Percentiles rank a stretch among this genome's conserved stretches.
Conservation (phyloP, 2,113 vertebrate genomes). For the Gnathonemus echidnorhynchus region DNA sequence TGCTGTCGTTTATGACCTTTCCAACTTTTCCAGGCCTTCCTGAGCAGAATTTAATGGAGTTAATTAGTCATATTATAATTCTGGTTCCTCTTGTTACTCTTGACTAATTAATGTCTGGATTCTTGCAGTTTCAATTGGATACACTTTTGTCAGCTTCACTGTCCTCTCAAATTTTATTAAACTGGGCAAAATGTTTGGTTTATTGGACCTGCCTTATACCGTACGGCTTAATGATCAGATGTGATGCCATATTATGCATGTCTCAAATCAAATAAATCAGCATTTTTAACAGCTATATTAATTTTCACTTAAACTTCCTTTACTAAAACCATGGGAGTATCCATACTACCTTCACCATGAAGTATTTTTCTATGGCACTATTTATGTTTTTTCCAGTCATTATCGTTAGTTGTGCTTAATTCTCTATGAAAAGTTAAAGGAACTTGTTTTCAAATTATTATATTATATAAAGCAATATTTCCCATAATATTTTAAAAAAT, state of each 20-base stretch:
- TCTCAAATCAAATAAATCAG: neutral
- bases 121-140: constrained; percentile 17
- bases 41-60: constrained; percentile 28
- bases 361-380: no score
- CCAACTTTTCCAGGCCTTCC: constrained; percentile 22
- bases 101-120: constrained; percentile 37
- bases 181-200: neutral
- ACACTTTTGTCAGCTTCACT: neutral
- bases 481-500: neutral
- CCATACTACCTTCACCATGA: no score
- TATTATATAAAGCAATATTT: neutral
- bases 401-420: no score
- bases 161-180: neutral
- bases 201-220: neutral
- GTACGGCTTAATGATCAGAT: neutral
- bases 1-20: constrained; percentile 46
- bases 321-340: neutral
- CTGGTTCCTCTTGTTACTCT: constrained; percentile 16
- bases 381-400: no score
- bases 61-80: constrained; percentile 29
- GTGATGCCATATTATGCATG: neutral
- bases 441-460: no score
- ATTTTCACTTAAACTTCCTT: neutral
- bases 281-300: neutral
- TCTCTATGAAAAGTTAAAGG: no score